Evolutionary conservation across 2,113 vertebrate species (phyloP), one percentile per base, ranked within the genome.

Genomic region (Aythya baeri): DNA sequence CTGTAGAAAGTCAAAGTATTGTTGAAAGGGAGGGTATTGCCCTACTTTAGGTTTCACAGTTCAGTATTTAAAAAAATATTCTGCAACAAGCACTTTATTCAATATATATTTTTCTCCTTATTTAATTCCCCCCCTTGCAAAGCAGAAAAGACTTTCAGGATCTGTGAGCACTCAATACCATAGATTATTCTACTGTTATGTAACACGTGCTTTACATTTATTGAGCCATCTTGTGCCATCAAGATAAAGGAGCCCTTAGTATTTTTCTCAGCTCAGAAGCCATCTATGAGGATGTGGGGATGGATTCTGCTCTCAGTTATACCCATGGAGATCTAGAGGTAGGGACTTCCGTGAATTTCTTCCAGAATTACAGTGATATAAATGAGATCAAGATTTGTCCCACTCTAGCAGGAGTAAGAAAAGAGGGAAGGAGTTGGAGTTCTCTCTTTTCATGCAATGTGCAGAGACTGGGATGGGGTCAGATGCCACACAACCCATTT

Each of bases 1-100:
- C 96, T 96, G 91, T 95, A 92, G 93, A 94, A 97, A 97, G 96
- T 96, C 86, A 89, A 96, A 94, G 96, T 95, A 97, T 97, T 96
- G 97, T 96, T 97, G 92, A 96, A 96, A 86, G 93, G 91, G 80
- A 97, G 93, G 74, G 77, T 96, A 94, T 93, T 97, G 96, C 94
- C 95, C 94, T 97, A 97, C 90, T 96, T 97, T 95, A 97, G 85
- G 86, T 93, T 97, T 97, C 94, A 91, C 89, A 94, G 94, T 92
- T 97, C 81, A 73, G 74, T 89, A 68, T 95, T 91, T 66, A 89
- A 97, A 95, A 71, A 95, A 96, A 93, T 79, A 93, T 86, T 95
- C 95, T 87, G 71, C 77, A 97, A 96, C 95, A 97, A 97, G 92
- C 91, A 87, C 75, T 95, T 96, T 91, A 86, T 82, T 89, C 76